A percentile compares a stretch with the other conserved stretches of the same genome.
Evolutionary conservation across 2,888 invertebrate species (phyloP).

Genomic region (Aporophyla lueneburgensis): DNA sequence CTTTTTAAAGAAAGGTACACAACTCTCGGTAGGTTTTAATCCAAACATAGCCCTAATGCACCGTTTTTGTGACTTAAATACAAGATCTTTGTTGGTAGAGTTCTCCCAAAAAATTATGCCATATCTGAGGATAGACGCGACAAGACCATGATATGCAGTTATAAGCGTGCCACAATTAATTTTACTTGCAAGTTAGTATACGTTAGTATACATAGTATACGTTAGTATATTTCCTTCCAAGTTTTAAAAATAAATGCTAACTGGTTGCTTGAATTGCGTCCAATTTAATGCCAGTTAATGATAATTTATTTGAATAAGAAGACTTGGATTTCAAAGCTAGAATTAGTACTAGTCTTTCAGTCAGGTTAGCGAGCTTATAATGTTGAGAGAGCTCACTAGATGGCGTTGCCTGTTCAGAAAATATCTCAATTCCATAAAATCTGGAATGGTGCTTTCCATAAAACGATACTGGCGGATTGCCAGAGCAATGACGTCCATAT

Average conservation of each 20-base stretch:
- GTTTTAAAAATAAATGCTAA: neutral
- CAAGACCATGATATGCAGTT: too few relatives aligned
- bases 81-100: too few relatives aligned
- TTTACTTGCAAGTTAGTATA: too few relatives aligned
- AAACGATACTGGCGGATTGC: conserved; percentile 35
- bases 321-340: neutral
- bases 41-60: too few relatives aligned
- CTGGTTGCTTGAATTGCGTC: neutral
- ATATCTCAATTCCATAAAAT: conserved; percentile 24
- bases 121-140: too few relatives aligned
- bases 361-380: neutral
- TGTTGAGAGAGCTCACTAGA: conserved; percentile 13
- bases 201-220: too few relatives aligned
- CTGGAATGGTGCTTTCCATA: conserved; percentile 35
- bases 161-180: too few relatives aligned
- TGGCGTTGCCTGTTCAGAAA: conserved; percentile 35
- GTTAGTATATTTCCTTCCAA: neutral
- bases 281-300: neutral
- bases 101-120: too few relatives aligned
- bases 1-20: too few relatives aligned
- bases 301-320: neutral
- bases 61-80: too few relatives aligned
- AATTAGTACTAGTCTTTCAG: neutral
- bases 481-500: conserved; percentile 50
- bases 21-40: too few relatives aligned